These are phyloP conservation scores for Origma solitaria DNA, from an alignment of 2,113 vertebrate species.

Conservation along the genomic window DNA sequence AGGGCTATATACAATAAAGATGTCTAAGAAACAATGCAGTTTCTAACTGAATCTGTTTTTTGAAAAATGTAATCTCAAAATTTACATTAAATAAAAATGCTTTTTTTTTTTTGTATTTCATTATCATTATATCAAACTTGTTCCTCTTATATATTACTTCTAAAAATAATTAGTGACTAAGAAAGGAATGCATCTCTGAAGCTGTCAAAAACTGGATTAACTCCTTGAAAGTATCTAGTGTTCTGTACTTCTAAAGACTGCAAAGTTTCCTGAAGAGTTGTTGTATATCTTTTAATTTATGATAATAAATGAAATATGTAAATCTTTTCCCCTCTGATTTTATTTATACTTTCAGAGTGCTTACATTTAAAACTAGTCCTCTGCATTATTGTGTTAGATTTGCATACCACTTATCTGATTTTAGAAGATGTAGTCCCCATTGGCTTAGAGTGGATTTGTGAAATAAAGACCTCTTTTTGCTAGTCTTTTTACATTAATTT, in stretches of 20 bases:
- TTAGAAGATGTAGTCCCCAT: neutral
- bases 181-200: neutral
- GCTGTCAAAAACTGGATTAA: neutral
- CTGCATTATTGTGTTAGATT: neutral
- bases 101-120: neutral
- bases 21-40: neutral
- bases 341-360: neutral
- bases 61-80: neutral
- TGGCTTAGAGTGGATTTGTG: neutral
- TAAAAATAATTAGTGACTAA: neutral
- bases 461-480: neutral
- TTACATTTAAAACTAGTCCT: neutral
- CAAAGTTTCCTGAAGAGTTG: neutral
- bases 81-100: neutral
- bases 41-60: neutral
- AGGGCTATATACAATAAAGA: neutral
- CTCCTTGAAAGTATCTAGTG: neutral
- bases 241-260: neutral
- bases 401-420: neutral
- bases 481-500: neutral
- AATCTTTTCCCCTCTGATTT: neutral
- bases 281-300: neutral
- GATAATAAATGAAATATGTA: neutral
- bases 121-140: neutral
- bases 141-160: neutral